A percentile compares a stretch with the other conserved stretches of the same genome.
Conservation (phyloP, 2,113 vertebrate species). For the Ochotona princeps region DNA sequence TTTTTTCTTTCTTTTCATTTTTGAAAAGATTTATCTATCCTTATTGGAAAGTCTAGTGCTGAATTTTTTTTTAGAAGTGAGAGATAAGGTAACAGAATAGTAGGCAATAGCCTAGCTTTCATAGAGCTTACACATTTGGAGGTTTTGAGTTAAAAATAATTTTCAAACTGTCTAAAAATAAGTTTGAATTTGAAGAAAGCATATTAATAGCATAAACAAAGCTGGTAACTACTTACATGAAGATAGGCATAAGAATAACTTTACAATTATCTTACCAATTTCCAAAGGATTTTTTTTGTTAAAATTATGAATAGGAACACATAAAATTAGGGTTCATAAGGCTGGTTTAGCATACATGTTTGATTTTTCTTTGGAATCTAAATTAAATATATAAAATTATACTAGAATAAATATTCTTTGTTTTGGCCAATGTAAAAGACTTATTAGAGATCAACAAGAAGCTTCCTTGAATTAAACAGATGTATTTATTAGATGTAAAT, state of each 20-base stretch:
- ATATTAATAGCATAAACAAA: neutral
- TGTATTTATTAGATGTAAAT: neutral
- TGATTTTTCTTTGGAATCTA: slow-evolving; percentile 31
- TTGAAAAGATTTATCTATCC: too few relatives aligned
- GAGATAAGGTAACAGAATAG: neutral
- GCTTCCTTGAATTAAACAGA: slow-evolving; percentile 28
- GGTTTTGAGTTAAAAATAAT: neutral
- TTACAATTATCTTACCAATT: slow-evolving; percentile 31
- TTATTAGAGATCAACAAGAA: neutral
- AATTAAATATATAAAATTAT: slow-evolving; percentile 30
- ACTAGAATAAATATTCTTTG: slow-evolving; percentile 28
- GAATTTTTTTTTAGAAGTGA: neutral
- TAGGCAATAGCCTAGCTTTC: neutral
- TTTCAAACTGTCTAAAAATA: neutral
- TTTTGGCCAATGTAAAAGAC: neutral
- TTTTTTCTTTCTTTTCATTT: neutral
- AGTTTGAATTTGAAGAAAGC: slow-evolving; percentile 11
- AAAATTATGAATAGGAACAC: slow-evolving; percentile 23
- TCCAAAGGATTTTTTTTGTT: neutral
- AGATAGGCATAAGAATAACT: neutral
- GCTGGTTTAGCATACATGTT: slow-evolving; percentile 23
- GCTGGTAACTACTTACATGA: neutral
- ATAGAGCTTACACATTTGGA: neutral
- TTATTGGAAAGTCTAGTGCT: neutral
- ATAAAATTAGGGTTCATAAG: slow-evolving; percentile 21